phyloP scores from a whole-genome alignment of 2,797 vertebrate genomes.

The Ctenochaetus hawaiiensis region DNA sequence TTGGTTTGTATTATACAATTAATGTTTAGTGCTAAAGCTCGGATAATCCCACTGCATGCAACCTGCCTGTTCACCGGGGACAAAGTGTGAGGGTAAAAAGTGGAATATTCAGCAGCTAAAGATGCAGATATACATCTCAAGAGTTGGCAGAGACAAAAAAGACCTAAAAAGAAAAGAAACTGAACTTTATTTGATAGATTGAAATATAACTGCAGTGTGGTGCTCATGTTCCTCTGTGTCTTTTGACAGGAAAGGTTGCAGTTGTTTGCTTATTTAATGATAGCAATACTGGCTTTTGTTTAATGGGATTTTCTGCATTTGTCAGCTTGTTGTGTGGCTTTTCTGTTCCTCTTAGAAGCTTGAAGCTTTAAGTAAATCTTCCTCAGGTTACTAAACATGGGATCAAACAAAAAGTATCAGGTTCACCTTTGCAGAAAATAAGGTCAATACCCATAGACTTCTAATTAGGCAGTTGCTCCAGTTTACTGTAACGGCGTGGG shows the following conservation, averaged over 20 bases:
- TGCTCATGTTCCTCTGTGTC: background rate
- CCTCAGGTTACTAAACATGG: no score
- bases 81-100: background rate
- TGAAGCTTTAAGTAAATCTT: no score
- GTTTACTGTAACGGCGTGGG: no score
- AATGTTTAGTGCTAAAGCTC: background rate
- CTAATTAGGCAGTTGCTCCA: no score
- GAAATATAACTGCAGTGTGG: background rate
- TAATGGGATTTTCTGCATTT: no score
- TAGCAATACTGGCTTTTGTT: background rate
- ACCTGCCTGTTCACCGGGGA: background rate
- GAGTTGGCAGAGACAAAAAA: background rate
- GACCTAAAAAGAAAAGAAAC: background rate
- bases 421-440: no score
- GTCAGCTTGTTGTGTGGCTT: no score
- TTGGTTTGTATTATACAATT: conserved; percentile 27
- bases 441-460: no score
- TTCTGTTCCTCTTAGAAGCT: no score
- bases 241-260: background rate
- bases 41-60: background rate
- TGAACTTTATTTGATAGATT: background rate
- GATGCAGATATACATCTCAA: background rate
- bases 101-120: background rate
- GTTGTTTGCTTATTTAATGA: background rate
- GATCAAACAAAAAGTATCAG: no score